Evolutionary conservation across 2,113 vertebrate species (phyloP), one percentile per base, ranked within the genome.

Genomic region (Hystrix brachyura): DNA sequence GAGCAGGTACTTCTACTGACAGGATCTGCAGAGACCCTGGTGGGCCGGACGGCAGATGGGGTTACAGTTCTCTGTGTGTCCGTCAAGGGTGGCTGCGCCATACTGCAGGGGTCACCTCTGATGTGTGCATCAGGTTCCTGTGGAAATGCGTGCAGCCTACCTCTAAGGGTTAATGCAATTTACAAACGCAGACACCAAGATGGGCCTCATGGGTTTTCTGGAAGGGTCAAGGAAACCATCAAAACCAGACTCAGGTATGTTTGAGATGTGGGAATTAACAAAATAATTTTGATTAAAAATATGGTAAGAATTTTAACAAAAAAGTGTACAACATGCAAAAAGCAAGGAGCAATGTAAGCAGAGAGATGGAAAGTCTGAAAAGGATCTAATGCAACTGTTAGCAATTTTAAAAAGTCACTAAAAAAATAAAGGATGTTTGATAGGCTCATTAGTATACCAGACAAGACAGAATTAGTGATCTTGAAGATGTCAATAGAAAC

Each of bases 51-150:
- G 19, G 64, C 87, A 43, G 69, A n/a, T n/a, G 46, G 4, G 27
- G 18, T 57, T 96, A 86, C 74, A n/a, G 3, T 84, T 71, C 86
- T 81, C 92, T 78, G 7, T 89, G 78, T 96, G 72, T 71, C 0
- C n/a, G 88, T 0, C 81, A 92, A 90, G 90, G 27, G 62, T 82
- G 92, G 76, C 32, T 29, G 53, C n/a, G 7, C 87, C 48, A 3
- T 27, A 7, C 3, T 19, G 11, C 51, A 2, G 21, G 59, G 34
- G 6, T 43, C 38, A 0, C 59, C 53, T 92, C 94, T 46, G 55
- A 81, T 88, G 82, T 43, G 23, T 0, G 0, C 74, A 60, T 67
- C 25, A 0, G 23, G 62, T 93, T 92, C 79, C 87, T 96, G 60
- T 84, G 62, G 0, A 57, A 78, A 0, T 38, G 34, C 96, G 12